These are phyloP conservation scores for Anagrus nilaparvatae DNA, from an alignment of 1,140 invertebrate genomes.

Conservation along the genomic window DNA sequence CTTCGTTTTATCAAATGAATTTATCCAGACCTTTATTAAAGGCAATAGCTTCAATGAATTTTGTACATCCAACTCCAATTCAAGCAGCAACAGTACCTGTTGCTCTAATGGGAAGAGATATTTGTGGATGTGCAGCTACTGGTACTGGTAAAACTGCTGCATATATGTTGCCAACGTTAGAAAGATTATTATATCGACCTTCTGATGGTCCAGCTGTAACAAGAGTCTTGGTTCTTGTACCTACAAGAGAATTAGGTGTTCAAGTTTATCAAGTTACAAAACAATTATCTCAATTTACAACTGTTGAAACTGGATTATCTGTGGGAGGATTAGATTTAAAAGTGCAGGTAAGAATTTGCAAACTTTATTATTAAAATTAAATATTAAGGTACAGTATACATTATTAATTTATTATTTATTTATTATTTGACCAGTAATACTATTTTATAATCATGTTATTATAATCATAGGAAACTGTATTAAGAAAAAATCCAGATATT, in stretches of 20 bases:
- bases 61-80: conserved; percentile 20
- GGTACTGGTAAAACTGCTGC: conserved; percentile 98
- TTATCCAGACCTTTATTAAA: conserved; percentile 81
- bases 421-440: conserved; percentile 9
- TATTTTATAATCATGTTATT: conserved; percentile 22
- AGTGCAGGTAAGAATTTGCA: conserved; percentile 52
- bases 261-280: conserved; percentile 91
- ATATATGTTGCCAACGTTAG: conserved; percentile 95
- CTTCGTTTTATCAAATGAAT: conserved; percentile 88
- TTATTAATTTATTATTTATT: not conserved
- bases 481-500: conserved; percentile 87
- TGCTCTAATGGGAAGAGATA: conserved; percentile 77
- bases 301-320: conserved; percentile 68
- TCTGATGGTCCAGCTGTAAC: conserved; percentile 54
- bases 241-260: conserved; percentile 92
- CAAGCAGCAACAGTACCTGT: conserved; percentile 82
- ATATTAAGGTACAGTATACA: not conserved
- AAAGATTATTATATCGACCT: conserved; percentile 77
- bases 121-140: conserved; percentile 94
- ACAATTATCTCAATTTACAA: conserved; percentile 81
- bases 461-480: conserved; percentile 71
- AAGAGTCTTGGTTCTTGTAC: conserved; percentile 86
- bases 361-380: not conserved
- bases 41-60: conserved; percentile 15
- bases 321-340: conserved; percentile 92